Evolutionary conservation across 2,797 vertebrate genomes (phyloP).

Genomic region (Cephalopachus bancanus): DNA sequence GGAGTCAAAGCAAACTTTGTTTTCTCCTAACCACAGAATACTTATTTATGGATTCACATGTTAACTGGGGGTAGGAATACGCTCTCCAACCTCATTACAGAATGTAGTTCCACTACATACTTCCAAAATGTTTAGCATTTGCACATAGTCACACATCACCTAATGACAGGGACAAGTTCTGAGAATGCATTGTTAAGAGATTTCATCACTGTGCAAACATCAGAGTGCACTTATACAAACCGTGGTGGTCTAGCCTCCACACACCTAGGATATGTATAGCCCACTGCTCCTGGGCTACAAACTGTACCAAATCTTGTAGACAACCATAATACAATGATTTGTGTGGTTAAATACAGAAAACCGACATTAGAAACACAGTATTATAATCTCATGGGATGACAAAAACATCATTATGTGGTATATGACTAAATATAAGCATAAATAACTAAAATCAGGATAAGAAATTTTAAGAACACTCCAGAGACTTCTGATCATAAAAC

Average conservation of each 20-base stretch:
- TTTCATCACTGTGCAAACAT: not conserved
- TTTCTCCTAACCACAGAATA: not conserved
- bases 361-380: not conserved
- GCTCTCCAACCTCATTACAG: not conserved
- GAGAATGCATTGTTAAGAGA: not conserved
- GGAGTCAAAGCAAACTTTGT: not conserved
- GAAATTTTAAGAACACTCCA: not conserved
- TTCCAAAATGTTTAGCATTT: constrained; percentile 25
- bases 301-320: not conserved
- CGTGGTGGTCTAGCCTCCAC: not conserved
- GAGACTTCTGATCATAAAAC: not conserved
- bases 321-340: not conserved
- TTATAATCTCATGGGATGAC: not conserved
- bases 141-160: not conserved
- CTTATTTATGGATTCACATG: not conserved
- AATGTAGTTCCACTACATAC: not conserved
- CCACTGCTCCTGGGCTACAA: not conserved
- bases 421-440: not conserved
- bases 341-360: not conserved
- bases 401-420: not conserved
- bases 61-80: not conserved
- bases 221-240: not conserved
- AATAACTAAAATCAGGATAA: constrained; percentile 4
- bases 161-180: not conserved
- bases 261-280: not conserved